Evolutionary conservation across 2,113 vertebrate species (phyloP).

Genomic region (Sorex fumeus): DNA sequence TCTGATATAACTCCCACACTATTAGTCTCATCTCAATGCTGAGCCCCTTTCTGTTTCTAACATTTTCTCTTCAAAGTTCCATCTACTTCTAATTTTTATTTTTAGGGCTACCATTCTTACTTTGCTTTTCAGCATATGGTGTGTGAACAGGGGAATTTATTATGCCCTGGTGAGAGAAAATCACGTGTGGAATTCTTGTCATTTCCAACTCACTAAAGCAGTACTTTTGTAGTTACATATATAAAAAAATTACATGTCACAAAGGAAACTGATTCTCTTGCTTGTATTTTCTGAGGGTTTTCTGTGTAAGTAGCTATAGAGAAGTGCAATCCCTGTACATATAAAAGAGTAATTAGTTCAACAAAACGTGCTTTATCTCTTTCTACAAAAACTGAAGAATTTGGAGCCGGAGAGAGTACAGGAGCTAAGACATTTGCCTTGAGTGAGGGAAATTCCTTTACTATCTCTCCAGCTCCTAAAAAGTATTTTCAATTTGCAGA

Average conservation of each 20-base stretch:
- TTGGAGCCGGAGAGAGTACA: no score
- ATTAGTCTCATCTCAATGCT: conserved; percentile 62
- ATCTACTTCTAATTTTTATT: conserved; percentile 51
- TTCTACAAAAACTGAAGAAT: background rate
- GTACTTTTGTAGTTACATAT: conserved; percentile 38
- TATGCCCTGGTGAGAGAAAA: conserved; percentile 53
- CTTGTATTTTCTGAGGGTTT: conserved; percentile 58
- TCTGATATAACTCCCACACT: conserved; percentile 65
- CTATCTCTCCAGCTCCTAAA: background rate
- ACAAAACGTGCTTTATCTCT: background rate
- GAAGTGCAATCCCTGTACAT: background rate
- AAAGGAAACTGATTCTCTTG: background rate
- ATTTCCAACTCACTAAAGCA: conserved; percentile 58
- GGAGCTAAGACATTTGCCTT: no score
- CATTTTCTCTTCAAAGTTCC: conserved; percentile 37
- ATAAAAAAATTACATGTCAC: background rate
- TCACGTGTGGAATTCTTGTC: conserved; percentile 51
- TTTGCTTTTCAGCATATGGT: conserved; percentile 65
- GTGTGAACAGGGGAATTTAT: conserved; percentile 69
- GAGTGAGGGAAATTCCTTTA: no score
- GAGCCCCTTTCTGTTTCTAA: background rate
- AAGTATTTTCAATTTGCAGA: background rate
- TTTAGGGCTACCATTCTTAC: conserved; percentile 77
- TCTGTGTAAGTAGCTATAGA: background rate
- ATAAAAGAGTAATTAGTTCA: background rate